phyloP scores from a whole-genome alignment of 1,140 invertebrate species.

The Anoplolepis gracilipes region DNA sequence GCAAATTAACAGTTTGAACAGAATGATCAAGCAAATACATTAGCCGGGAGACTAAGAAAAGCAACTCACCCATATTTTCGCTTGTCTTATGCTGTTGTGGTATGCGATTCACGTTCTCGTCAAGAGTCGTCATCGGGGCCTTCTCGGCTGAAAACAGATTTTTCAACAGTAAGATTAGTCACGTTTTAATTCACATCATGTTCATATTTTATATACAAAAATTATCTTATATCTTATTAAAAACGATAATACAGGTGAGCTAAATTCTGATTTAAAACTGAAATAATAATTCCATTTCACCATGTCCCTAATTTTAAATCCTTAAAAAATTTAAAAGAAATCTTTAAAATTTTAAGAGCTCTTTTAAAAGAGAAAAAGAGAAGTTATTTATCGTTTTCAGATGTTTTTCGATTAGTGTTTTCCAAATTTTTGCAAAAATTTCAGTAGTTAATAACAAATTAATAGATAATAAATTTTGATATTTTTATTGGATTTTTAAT shows the following conservation, averaged over 20 bases:
- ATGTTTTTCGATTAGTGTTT: no score
- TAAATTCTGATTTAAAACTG: neutral
- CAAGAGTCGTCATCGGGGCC: constrained; percentile 82
- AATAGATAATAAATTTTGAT: neutral
- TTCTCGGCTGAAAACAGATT: constrained; percentile 79
- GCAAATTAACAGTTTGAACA: neutral
- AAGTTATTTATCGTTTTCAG: neutral
- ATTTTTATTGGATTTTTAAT: neutral
- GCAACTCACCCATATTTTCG: constrained; percentile 80
- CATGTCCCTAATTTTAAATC: neutral
- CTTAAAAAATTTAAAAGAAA: neutral
- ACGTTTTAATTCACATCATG: neutral
- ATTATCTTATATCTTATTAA: neutral
- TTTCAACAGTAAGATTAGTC: constrained; percentile 50
- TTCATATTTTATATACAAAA: neutral
- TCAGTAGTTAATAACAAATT: neutral
- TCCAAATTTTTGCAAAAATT: neutral
- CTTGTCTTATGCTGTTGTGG: constrained; percentile 58
- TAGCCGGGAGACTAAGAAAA: neutral
- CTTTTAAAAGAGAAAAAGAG: no score
- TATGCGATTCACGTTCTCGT: constrained; percentile 83
- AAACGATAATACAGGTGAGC: neutral
- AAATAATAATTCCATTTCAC: neutral
- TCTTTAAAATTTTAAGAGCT: no score
- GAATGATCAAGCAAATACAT: neutral